Base-by-base conservation (phyloP, 1,140 invertebrate genomes). In the Neodiprion pinetum region DNA sequence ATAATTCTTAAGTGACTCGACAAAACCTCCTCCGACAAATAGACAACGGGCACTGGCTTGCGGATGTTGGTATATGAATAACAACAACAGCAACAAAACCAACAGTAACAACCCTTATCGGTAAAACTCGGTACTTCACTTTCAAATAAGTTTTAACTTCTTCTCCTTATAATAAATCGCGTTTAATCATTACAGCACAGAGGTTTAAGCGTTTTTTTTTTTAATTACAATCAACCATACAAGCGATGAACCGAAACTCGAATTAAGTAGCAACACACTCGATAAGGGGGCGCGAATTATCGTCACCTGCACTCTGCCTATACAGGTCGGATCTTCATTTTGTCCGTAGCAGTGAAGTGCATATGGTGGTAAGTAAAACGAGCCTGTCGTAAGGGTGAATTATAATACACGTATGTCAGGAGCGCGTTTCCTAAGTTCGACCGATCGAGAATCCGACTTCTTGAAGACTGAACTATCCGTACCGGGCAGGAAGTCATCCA, bases 401-500 rank as follows among this genome's bases (percentile, higher is more conserved):
- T 21, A 14, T 65, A 65, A 17, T 21, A 14, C 12, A 14, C 7
- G 17, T 65, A 17, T 65, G 17, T 65, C 61, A 65, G 17, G 17
- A 14, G 61, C 12, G 17, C 7, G 17, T 14, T 65, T 21, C 61
- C 12, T 65, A 65, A 65, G 48, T 73, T 21, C 72, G 70, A 72
- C 76, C 81, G 78, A 67, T 69, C 67, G 67, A 23, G 10, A 69
- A 47, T 69, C 21, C 12, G 11, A 47, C 21, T 78, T 75, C 77
- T 77, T 80, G 78, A 83, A 81, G 81, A 85, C 83, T 84, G 83
- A 84, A 77, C 78, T 79, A 81, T 81, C 80, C 78, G 81, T 74
- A 74, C 73, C 69, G 76, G 80, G 79, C 80, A 83, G 82, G 82
- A 83, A 84, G 80, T 84, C 81, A 80, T 83, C 83, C 85, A 86